phyloP scores from a whole-genome alignment of 2,888 invertebrate species.

The Slavum lentiscoides region DNA sequence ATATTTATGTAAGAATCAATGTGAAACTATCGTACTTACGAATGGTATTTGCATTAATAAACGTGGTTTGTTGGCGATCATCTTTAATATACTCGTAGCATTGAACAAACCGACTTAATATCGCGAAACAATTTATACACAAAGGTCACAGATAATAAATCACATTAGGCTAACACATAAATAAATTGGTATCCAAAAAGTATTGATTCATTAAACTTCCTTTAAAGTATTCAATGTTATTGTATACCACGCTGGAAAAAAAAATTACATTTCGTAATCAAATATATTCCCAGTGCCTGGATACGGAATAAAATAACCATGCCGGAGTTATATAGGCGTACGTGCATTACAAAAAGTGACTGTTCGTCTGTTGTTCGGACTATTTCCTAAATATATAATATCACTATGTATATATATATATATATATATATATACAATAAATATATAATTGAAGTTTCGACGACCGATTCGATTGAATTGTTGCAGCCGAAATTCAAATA shows the following conservation, averaged over 20 bases:
- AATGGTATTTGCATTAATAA: no score
- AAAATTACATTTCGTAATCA: not conserved
- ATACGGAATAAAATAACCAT: not conserved
- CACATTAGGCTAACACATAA: no score
- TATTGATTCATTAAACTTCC: no score
- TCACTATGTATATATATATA: not conserved
- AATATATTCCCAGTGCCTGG: not conserved
- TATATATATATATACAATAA: not conserved
- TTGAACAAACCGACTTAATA: no score
- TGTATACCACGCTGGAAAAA: not conserved
- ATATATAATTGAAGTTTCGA: not conserved
- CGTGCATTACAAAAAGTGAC: not conserved
- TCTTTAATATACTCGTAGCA: not conserved
- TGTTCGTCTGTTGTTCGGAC: not conserved
- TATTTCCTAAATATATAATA: not conserved
- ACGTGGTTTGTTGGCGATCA: not conserved
- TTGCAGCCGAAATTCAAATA: slow-evolving; percentile 1
- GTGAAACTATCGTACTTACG: no score
- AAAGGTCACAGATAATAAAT: no score
- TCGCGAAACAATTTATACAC: no score
- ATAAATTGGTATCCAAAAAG: no score
- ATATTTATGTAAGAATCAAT: no score
- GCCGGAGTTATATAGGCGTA: not conserved
- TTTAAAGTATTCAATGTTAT: no score
- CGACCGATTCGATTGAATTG: not conserved